Evolutionary conservation across 2,888 invertebrate genomes (phyloP).

Genomic region (Torymus auratus): DNA sequence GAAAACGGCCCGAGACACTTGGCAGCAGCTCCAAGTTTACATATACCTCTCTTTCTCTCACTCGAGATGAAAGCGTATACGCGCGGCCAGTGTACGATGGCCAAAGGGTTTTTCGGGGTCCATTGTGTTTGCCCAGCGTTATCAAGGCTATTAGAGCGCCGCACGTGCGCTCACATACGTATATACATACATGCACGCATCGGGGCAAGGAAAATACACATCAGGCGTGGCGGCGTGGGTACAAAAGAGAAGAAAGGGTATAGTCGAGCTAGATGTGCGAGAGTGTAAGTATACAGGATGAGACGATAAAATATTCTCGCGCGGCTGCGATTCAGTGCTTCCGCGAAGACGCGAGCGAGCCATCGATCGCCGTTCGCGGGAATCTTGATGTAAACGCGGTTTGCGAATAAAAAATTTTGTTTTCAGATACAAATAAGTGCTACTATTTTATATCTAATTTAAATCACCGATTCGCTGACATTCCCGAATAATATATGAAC

Average conservation of each 20-base stretch:
- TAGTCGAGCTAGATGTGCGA: conserved; percentile 13
- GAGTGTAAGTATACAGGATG: conserved; percentile 46
- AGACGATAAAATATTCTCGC: conserved; percentile 35
- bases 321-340: conserved; percentile 14
- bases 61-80: background rate
- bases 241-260: conserved; percentile 34
- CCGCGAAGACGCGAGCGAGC: conserved; percentile 11
- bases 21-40: too few species aligned
- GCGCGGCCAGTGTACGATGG: background rate
- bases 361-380: too few species aligned
- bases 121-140: conserved; percentile 8
- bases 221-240: conserved; percentile 17
- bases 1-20: too few species aligned
- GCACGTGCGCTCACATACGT: background rate
- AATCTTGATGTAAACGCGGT: too few species aligned
- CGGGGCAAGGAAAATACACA: conserved; percentile 35
- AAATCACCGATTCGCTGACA: too few species aligned
- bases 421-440: too few species aligned
- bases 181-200: background rate
- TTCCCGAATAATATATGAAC: too few species aligned
- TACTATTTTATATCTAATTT: too few species aligned
- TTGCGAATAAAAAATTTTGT: too few species aligned
- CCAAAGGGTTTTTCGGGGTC: conserved; percentile 1
- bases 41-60: too few species aligned
- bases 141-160: conserved; percentile 24